Evolutionary conservation across 2,888 invertebrate species (phyloP), one percentile per base, ranked within the genome.

Genomic region (Neoitamus cyanurus): DNA sequence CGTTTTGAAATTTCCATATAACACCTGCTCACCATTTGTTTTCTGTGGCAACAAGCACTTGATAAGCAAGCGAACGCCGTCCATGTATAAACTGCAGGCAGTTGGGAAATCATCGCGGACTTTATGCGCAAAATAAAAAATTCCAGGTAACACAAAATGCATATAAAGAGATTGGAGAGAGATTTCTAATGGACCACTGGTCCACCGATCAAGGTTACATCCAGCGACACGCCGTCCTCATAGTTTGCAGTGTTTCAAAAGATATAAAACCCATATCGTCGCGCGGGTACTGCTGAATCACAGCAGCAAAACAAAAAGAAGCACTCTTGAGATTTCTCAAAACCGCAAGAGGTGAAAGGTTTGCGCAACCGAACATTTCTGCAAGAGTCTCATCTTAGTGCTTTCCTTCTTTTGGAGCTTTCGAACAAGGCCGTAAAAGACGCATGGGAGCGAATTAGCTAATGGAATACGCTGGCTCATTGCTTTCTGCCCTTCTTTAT

Each of bases 151-250:
- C 58, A 58, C 2, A 58, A 58, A 58, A 25, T 58, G 15, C 58
- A 58, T 6, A 58, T 58, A 20, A 58, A 58, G 3, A 37, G 4
- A 34, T 3, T 34, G 34, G 9, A 58, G 25, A 25, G 58, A 25
- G 42, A 42, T 42, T 42, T 58, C 58, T 58, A 58, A 58, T 75
- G 75, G 75, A 42, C 42, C 42, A 13, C 42, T 42, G 25, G 25
- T 73, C n/a, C 73, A 13, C 37, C 25, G 75, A 75, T 37, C 75
- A 75, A 75, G 75, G 75, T 75, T 46, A 42, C 13, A 36, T 73
- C 36, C 36, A 42, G 6, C 34, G 42, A 42, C 75, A 75, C 42
- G 25, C 37, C 25, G 13, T 75, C 42, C 28, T 37, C 75, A 37
- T 25, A 42, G 28, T 25, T 25, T 75, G 28, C 75, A 28, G 13